Evolutionary conservation across 2,113 vertebrate species (phyloP).

Genomic region (Ophiodon elongatus): DNA sequence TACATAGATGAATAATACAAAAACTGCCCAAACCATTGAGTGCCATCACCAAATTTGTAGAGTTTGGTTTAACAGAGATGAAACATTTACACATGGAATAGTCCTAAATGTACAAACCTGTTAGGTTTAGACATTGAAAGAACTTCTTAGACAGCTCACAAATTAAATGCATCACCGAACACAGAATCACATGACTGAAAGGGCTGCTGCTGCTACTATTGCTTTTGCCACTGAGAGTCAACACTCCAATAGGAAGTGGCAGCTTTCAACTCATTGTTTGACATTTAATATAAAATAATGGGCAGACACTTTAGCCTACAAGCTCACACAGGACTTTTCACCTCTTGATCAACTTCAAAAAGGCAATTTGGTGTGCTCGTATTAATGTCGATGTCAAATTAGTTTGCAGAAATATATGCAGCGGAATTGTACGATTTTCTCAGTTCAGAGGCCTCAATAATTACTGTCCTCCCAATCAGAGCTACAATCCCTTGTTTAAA

Average conservation of each 20-base stretch:
- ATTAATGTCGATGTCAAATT: conserved; percentile 13
- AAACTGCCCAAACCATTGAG: not conserved
- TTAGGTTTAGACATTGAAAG: not conserved
- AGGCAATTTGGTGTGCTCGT: not conserved
- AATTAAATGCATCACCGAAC: not conserved
- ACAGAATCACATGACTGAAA: conserved; percentile 4
- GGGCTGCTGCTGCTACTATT: not conserved
- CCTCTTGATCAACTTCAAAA: conserved; percentile 19
- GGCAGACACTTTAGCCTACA: not conserved
- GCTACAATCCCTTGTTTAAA: conserved; percentile 40
- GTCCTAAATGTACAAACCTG: not conserved
- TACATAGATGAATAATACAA: not conserved
- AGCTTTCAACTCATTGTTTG: conserved; percentile 8
- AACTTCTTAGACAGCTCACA: not conserved
- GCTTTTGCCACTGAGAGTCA: conserved; percentile 1
- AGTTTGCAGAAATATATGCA: conserved; percentile 23
- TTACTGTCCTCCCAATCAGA: conserved; percentile 47
- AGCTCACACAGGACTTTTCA: not conserved
- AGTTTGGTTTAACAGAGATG: not conserved
- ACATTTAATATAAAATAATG: not conserved
- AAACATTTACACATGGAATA: not conserved
- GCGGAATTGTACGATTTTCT: not conserved
- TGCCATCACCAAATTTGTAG: not conserved
- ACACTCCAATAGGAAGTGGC: not conserved
- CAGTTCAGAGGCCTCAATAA: conserved; percentile 10